Conservation (phyloP, 2,797 vertebrate species). For the Brachymystax lenok region DNA sequence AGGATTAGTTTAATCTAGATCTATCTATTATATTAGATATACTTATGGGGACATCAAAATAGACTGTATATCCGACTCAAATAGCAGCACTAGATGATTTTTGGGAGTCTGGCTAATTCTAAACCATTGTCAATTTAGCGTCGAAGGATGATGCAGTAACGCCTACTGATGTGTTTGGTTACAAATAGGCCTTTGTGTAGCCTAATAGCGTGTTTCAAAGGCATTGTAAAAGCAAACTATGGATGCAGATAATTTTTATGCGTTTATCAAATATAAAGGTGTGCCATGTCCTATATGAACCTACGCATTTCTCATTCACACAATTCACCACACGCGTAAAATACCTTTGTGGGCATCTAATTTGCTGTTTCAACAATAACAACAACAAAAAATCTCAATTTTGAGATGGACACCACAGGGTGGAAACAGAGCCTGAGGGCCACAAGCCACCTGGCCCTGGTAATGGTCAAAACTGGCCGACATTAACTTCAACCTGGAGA, state of each 20-base stretch:
- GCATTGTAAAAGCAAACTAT: background rate
- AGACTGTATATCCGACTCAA: background rate
- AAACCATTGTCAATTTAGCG: background rate
- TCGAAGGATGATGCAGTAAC: background rate
- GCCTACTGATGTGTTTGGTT: background rate
- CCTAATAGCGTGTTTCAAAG: background rate
- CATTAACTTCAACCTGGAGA: constrained; percentile 65
- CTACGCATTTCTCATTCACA: background rate
- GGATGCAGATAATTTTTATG: too few species aligned
- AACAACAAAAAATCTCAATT: constrained; percentile 14
- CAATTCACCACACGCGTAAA: too few species aligned
- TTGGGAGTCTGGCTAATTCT: background rate
- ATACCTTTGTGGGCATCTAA: too few species aligned
- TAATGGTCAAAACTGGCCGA: constrained; percentile 66
- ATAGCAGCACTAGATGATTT: background rate
- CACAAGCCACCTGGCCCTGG: constrained; percentile 63
- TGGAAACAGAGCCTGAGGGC: constrained; percentile 44
- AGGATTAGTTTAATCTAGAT: background rate
- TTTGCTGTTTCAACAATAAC: too few species aligned
- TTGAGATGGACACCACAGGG: constrained; percentile 38
- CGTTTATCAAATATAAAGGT: background rate
- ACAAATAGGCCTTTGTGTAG: background rate
- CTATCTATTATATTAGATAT: background rate
- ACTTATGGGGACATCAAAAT: background rate
- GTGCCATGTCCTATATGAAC: background rate